Base-by-base conservation (phyloP, 1,140 invertebrate species). In the Drosophila littoralis region DNA sequence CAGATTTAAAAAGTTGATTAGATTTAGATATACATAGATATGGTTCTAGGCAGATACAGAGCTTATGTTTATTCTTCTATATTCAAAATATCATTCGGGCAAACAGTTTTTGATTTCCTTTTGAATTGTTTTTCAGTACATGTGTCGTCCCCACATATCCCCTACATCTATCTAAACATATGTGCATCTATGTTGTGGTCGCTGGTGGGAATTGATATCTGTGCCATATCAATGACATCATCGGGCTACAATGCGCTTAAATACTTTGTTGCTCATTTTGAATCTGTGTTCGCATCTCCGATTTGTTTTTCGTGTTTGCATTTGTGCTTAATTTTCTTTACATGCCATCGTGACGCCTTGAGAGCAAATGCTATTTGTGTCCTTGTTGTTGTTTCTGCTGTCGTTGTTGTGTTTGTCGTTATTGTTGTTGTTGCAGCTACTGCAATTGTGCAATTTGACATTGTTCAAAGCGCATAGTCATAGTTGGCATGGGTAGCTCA, bases 381-480 rank as follows among this genome's bases (percentile, higher is more conserved):
- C 69, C 74, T 76, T 76, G 74, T 57, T 57, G 12, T 46, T 63
- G 58, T 63, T 55, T 10, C 38, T 35, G 22, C 32, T 51, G 17
- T 32, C 43, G 52, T 52, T 67, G 63, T 46, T 73, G 38, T 55
- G 1, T 28, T 28, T 28, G 22, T 28, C 22, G 22, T 28, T 28
- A 28, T 28, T 28, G 22, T 28, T 28, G 22, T 28, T 28, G 22
- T 28, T 28, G 22, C 22, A 35, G 54, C 68, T 73, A 67, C 70
- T 73, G 75, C 69, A 77, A 68, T 77, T 67, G 55, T 76, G 70
- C 71, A 77, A 77, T 73, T 68, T 77, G 75, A 74, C 75, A 77
- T 74, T 77, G 75, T 63, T 74, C n/a, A 64, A 73, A 66, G 50
- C 69, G 61, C 61, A 72, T 40, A 67, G 69, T 67, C 69, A 73